These are phyloP conservation scores for Gallinago nigripennis DNA, from an alignment of 2,797 vertebrate genomes.

Conservation along the genomic window DNA sequence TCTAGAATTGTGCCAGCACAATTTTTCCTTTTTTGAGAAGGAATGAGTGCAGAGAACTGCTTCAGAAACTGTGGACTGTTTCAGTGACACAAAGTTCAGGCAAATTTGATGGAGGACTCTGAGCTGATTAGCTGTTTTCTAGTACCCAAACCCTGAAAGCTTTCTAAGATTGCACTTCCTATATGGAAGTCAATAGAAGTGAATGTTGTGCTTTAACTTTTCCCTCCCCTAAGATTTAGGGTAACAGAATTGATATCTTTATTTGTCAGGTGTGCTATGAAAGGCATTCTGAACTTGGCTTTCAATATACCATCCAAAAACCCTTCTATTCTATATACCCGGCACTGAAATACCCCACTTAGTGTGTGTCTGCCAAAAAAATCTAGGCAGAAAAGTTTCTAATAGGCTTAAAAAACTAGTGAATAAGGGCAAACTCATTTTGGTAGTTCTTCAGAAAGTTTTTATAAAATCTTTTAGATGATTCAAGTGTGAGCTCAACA, in stretches of 20 bases:
- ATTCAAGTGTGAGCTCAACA: background rate
- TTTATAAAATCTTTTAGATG: background rate
- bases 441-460: background rate
- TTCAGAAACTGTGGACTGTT: background rate
- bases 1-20: background rate
- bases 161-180: background rate
- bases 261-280: background rate
- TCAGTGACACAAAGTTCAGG: background rate
- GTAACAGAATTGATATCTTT: background rate
- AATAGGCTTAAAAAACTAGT: background rate
- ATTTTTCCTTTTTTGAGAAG: background rate
- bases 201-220: background rate
- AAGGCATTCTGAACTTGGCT: background rate
- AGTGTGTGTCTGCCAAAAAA: background rate
- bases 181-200: background rate
- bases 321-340: background rate
- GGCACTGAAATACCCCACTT: background rate
- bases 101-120: background rate
- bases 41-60: background rate
- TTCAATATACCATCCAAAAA: background rate
- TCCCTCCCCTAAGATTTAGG: background rate
- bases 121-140: background rate
- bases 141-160: background rate
- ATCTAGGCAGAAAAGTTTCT: background rate
- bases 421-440: background rate